Percentiles rank a stretch among this genome's conserved stretches.
Conservation (phyloP, 2,888 invertebrate species). For the Drosophila fungiperda region DNA sequence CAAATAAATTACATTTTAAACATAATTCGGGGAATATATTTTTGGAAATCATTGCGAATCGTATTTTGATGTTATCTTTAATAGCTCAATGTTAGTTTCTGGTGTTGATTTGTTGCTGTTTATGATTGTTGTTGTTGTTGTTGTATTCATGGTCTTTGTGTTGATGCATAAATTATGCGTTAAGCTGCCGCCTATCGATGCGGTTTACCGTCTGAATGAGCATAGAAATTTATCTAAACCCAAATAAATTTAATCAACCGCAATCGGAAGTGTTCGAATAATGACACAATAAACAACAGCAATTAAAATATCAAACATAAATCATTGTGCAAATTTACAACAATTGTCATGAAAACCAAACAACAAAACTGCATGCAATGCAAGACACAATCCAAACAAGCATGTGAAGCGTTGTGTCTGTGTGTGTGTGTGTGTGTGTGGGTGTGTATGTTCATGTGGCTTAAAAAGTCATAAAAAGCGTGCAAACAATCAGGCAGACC, state of each 20-base stretch:
- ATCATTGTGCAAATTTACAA: constrained; percentile 77
- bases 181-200: constrained; percentile 63
- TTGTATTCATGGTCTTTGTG: constrained; percentile 44
- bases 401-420: constrained; percentile 30
- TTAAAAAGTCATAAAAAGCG: constrained; percentile 69
- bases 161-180: constrained; percentile 54
- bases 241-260: constrained; percentile 80
- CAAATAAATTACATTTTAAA: not conserved
- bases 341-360: constrained; percentile 71
- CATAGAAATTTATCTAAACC: constrained; percentile 70
- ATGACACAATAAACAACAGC: constrained; percentile 80
- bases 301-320: constrained; percentile 80
- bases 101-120: constrained; percentile 38
- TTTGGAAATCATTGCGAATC: not conserved
- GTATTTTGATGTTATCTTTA: constrained; percentile 17
- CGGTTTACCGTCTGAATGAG: constrained; percentile 48
- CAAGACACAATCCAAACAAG: constrained; percentile 54
- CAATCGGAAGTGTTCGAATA: constrained; percentile 80
- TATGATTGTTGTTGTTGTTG: constrained; percentile 6
- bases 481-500: constrained; percentile 52
- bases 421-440: constrained; percentile 11
- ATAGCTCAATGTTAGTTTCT: constrained; percentile 40
- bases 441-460: constrained; percentile 24
- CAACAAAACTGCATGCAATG: constrained; percentile 60
- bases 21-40: not conserved